phyloP scores from a whole-genome alignment of 92 coral and sea anemone genomes.

The Epizoanthus fatuus region DNA sequence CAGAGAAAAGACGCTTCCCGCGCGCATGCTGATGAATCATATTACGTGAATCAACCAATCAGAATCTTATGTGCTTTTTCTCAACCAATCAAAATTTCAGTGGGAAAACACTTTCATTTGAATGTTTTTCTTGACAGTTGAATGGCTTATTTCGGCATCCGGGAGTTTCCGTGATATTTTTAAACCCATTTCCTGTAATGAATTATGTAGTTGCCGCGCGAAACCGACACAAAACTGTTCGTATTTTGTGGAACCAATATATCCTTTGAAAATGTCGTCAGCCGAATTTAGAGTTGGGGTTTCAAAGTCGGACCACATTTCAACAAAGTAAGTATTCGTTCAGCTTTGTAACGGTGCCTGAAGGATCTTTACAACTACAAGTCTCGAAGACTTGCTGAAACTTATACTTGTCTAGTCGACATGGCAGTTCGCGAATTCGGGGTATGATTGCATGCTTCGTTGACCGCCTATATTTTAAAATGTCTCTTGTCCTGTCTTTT shows the following conservation, averaged over 20 bases:
- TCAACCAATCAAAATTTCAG: conserved; percentile 71
- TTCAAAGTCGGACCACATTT: conserved; percentile 29
- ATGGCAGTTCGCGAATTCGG: not conserved
- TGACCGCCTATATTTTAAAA: conserved; percentile 10
- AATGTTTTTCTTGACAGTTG: conserved; percentile 41
- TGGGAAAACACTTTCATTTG: conserved; percentile 33
- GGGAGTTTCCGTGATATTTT: conserved; percentile 56
- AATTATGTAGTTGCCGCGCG: conserved; percentile 57
- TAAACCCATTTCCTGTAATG: conserved; percentile 61
- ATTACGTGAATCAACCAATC: conserved; percentile 55
- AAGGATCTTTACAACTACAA: not conserved
- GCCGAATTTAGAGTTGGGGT: conserved; percentile 56
- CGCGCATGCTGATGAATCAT: conserved; percentile 37
- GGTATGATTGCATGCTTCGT: conserved; percentile 5
- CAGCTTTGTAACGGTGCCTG: not conserved
- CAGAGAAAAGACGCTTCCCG: conserved; percentile 38
- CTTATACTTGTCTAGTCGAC: not conserved
- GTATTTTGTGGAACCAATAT: conserved; percentile 17
- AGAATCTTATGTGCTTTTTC: conserved; percentile 11
- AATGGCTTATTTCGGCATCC: conserved; percentile 66
- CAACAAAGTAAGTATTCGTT: conserved; percentile 65
- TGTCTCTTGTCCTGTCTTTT: not conserved
- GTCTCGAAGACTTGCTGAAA: too few species aligned
- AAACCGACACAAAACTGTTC: conserved; percentile 17
- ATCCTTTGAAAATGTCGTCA: conserved; percentile 45